Evolutionary conservation across 2,797 vertebrate genomes (phyloP), one percentile per base, ranked within the genome.

Genomic region (Sebastes vulpes): DNA sequence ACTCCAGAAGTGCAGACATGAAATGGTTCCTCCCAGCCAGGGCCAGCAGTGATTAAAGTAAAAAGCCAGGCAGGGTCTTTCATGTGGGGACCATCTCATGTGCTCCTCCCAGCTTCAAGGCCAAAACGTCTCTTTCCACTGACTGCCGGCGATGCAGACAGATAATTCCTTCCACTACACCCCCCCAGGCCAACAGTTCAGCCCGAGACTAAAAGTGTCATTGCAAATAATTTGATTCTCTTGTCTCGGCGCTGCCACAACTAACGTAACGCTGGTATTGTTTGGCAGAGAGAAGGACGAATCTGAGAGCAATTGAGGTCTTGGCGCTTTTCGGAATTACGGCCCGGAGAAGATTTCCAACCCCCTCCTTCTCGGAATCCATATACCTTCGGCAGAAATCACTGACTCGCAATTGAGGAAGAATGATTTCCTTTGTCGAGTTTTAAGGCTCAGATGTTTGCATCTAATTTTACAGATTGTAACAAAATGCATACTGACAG

Each of bases 21-120:
- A 85, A 88, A 84, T 68, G 31, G 61, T 72, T 83, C 83, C 89
- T 88, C 85, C 75, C 65, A 70, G 82, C 65, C 21, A 29, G 72
- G 32, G 76, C 73, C 76, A 77, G 65, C 52, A 25, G 69, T 79
- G 85, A 86, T 85, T 79, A 81, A 79, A 89, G 74, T 65, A 52
- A 64, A 56, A 74, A 79, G 65, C 60, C 56, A 52, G 72, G 35
- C 82, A 20, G 56, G 72, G 59, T 59, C 84, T 92, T 93, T 94
- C 89, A 95, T 93, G 93, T 95, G 89, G 91, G 77, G 79, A 86
- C 72, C 88, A 87, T 94, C 85, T 81, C 58, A 68, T 84, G 66
- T 75, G 77, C 70, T 70, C 72, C 75, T 80, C 75, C 83, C 58
- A 52, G 75, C 80, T 85, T 88, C 79, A 75, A 83, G 82, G 83